Evolutionary conservation across 2,888 invertebrate genomes (phyloP), one percentile per base, ranked within the genome.

Genomic region (Zele albiditarsus): DNA sequence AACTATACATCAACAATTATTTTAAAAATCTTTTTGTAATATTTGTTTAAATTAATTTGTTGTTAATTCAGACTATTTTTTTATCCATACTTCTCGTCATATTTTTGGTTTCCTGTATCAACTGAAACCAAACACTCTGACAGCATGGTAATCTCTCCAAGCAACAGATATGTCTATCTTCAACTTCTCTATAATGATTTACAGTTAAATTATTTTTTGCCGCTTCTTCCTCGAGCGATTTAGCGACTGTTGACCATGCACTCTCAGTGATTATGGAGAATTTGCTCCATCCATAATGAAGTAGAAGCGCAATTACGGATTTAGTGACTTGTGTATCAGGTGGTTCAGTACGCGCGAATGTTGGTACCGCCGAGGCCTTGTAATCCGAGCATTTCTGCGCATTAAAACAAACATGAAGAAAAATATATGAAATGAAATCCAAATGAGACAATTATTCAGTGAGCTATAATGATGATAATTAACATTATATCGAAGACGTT

Each of bases 261-360:
- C 94, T 94, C 87, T 97, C 96, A 84, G 95, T 94, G 65, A 97
- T 91, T 77, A 98, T 95, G 27, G 97, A 95, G 90, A 98, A 98
- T 89, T 97, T 97, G 83, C 94, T 93, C 99, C 99, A 99, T 84
- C 95, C 93, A 91, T 96, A 98, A 90, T 98, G 96, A 74, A 94
- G 92, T 84, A 99, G 91, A 76, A 99, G 91, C 0, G 98, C 94
- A 89, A 99, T 94, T 83, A 98, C 95, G 65, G 98, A 98, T 91
- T 98, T 97, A 76, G 96, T 97, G 79, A 98, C 97, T 93, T 97
- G 98, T 58, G 95, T 96, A 85, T 98, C 96, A 57, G 97, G 97
- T 31, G 98, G 98, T 90, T 97, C 97, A 46, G 98, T 95, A 86
- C 98, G 92, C 57, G 97, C 97, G 90, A 98, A 98, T 77, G 97